Conservation (phyloP, 2,113 vertebrate genomes). For the Crotalus tigris region DNA sequence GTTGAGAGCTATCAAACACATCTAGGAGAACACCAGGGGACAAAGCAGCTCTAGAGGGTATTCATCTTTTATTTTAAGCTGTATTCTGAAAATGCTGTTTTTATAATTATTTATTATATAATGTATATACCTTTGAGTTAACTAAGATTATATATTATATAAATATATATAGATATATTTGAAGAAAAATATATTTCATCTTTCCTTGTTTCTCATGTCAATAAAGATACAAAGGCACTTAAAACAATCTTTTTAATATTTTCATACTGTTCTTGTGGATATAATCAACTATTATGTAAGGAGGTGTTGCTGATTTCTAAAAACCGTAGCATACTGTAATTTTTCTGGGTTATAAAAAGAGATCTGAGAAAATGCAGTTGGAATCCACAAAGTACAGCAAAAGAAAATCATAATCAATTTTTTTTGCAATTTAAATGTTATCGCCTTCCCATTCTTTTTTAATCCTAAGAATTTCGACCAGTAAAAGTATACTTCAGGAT, state of each 20-base stretch:
- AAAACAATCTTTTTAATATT: constrained; percentile 39
- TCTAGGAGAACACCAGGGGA: not conserved
- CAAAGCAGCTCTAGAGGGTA: constrained; percentile 68
- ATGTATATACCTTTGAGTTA: constrained; percentile 99
- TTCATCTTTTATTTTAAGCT: constrained; percentile 94
- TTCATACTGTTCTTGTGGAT: constrained; percentile 38
- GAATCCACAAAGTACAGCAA: not conserved
- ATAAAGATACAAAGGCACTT: constrained; percentile 64
- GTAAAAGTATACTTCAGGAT: not conserved
- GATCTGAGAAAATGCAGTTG: not conserved
- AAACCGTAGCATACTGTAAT: not conserved
- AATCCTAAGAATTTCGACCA: not conserved
- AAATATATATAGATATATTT: constrained; percentile 83
- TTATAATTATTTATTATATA: constrained; percentile 99
- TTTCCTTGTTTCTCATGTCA: constrained; percentile 64
- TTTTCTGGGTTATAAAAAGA: not conserved
- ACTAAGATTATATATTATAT: constrained; percentile 99
- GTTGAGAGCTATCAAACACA: not conserved
- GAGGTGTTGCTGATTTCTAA: not conserved
- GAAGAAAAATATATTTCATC: constrained; percentile 76
- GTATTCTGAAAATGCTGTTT: constrained; percentile 99
- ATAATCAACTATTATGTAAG: not conserved
- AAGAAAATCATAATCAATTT: not conserved
- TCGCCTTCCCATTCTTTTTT: not conserved
- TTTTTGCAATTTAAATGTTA: not conserved